Evolutionary conservation across 2,113 vertebrate species (phyloP), one percentile per base, ranked within the genome.

Genomic region (Collichthys lucidus): DNA sequence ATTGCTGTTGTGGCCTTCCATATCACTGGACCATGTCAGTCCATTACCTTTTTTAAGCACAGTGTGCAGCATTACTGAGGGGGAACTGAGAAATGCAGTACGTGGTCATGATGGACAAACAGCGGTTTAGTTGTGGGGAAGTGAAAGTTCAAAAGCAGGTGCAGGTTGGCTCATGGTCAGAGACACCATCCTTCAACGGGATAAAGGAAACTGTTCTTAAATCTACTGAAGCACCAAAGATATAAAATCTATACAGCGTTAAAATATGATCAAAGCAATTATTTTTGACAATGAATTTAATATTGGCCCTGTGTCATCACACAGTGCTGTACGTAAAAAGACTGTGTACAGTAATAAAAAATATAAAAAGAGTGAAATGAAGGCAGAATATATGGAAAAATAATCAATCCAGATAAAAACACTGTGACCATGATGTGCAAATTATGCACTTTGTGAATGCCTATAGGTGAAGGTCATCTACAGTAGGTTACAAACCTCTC

Each of bases 21-120:
- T 82, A 70, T 86, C 71, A 57, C 60, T 47, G 42, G 4, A n/a
- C 57, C 22, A 63, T 57, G 65, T 74, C 79, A 64, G 63, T 80
- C 81, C 44, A 88, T 90, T 90, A 86, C 49, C 63, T 80, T 8
- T 47, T 49, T 79, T 83, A 50, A 60, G 74, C 40, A 44, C 29
- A 57, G 52, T 12, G 50, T 57, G 26, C 46, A 62, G 29, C 9
- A 6, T 52, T 42, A 53, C 35, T 49, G 63, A 62, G 68, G 77
- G 35, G 69, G 77, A 76, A 71, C 24, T 66, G 40, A 70, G 31
- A 50, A n/a, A 78, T 61, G 24, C 61, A 20, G 35, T 14, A 22
- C 59, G 86, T 80, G 84, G 79, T 83, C 82, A 64, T 52, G 63
- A 46, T 59, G 77, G 80, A 91, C 87, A 86, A 80, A 80, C 77